Evolutionary conservation across 2,113 vertebrate species (phyloP), one percentile per base, ranked within the genome.

Genomic region (Lates calcarifer): DNA sequence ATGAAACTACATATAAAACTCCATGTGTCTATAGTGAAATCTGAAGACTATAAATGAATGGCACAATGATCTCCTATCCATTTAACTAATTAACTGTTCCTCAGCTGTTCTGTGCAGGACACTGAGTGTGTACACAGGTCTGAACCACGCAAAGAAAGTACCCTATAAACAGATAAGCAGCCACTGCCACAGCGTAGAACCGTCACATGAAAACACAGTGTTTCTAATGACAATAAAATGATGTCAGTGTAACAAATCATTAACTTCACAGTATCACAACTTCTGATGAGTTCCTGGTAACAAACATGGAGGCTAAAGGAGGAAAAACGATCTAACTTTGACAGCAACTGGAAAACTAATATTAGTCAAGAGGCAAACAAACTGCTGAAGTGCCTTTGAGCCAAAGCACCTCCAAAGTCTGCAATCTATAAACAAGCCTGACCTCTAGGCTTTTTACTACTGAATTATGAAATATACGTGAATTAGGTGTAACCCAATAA

Each of bases 221-320:
- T 41, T 31, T 69, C 53, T 26, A 12, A 29, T 10, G 4, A 55
- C 5, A 77, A 75, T 18, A 33, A 72, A 51, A 57, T 20, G 1
- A 41, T 37, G 6, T 31, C 4, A 33, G 41, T 18, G 24, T 26
- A 53, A 41, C 49, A 62, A 66, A 80, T 22, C 31, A 31, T 22
- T 43, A 62, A 71, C 37, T 93, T 94, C 90, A 94, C 90, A 92
- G 91, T 85, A 85, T 88, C 65, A 51, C 76, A 79, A 73, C 84
- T 87, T 87, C 37, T 47, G 70, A 68, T 37, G 72, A 39, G 26
- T 77, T 57, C 74, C 69, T 61, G 71, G 71, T 73, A 57, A 83
- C 71, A 84, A 47, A 83, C 47, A 58, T 20, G 28, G 35, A 62
- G 66, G 66, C 64, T 77, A 18, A 29, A 41, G 5, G 35, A 64